These are phyloP conservation scores for Heteronetta atricapilla DNA, from an alignment of 2,113 vertebrate genomes.

Conservation along the genomic window DNA sequence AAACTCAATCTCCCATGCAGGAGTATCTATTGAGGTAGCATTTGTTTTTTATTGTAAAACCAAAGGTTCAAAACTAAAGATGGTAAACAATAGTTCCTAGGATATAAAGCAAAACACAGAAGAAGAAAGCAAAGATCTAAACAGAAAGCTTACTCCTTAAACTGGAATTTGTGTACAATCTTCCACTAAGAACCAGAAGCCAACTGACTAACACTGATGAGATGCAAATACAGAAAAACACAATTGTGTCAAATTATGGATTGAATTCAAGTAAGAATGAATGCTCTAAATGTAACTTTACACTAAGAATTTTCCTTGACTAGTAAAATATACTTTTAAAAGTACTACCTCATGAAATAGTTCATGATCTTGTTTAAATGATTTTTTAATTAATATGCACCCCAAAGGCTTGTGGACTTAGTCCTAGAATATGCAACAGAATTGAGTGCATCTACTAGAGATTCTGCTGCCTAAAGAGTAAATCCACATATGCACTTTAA, in stretches of 20 bases:
- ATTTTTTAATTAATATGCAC: not conserved
- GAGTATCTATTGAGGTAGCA: not conserved
- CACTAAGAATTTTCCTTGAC: not conserved
- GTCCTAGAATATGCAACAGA: not conserved
- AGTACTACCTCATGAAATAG: fast-evolving
- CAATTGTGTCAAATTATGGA: not conserved
- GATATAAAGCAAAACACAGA: not conserved
- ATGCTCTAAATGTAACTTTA: not conserved
- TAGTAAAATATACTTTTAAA: not conserved
- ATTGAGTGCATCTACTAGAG: not conserved
- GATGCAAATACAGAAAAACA: not conserved
- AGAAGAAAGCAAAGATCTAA: not conserved
- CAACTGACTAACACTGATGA: not conserved
- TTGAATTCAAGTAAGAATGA: not conserved
- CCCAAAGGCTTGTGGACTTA: not conserved
- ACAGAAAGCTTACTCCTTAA: not conserved
- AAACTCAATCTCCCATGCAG: not conserved
- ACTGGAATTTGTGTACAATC: not conserved
- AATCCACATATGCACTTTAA: not conserved
- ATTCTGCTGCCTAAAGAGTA: not conserved
- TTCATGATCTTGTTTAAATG: not conserved
- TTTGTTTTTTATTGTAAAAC: not conserved
- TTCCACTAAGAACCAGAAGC: not conserved
- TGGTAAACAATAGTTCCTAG: not conserved
- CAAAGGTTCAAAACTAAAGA: not conserved